These are phyloP conservation scores for Cygnus olor DNA, from an alignment of 2,797 vertebrate genomes.

Conservation along the genomic window DNA sequence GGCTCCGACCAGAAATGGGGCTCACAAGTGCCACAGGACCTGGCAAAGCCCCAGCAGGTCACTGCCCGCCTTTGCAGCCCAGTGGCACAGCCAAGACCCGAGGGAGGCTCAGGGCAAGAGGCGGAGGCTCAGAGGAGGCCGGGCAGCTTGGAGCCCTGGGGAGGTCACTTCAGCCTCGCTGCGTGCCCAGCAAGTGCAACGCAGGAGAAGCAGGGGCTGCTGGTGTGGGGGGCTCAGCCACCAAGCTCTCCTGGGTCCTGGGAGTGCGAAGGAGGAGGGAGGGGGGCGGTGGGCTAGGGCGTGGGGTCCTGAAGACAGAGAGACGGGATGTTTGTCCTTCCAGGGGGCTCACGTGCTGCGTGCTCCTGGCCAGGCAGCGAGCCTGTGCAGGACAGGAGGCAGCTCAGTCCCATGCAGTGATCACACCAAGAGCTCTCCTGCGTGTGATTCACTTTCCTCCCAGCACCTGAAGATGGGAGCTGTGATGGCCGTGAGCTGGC, in stretches of 20 bases:
- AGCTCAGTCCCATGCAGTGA: background rate
- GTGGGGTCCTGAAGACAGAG: rapidly evolving
- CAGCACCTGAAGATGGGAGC: too few relatives aligned
- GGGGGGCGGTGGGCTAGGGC: too few relatives aligned
- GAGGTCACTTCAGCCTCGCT: background rate
- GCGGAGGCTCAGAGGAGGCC: background rate
- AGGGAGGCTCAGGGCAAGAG: background rate
- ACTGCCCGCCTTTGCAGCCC: background rate
- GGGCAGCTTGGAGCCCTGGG: background rate
- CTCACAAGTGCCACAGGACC: rapidly evolving
- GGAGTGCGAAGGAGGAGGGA: background rate
- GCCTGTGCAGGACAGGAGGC: background rate
- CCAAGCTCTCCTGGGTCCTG: too few relatives aligned
- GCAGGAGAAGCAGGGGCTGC: too few relatives aligned
- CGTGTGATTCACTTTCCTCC: too few relatives aligned
- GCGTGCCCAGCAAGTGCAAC: background rate
- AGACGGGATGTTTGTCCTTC: background rate
- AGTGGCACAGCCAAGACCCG: too few relatives aligned
- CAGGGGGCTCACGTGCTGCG: rapidly evolving
- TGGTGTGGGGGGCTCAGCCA: too few relatives aligned
- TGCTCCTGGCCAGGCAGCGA: background rate
- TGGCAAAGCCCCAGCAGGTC: background rate
- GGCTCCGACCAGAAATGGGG: background rate
- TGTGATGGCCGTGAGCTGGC: too few relatives aligned
- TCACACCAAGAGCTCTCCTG: too few relatives aligned